These are phyloP conservation scores for Lasioglossum morio DNA, from an alignment of 2,888 invertebrate genomes.

Conservation along the genomic window DNA sequence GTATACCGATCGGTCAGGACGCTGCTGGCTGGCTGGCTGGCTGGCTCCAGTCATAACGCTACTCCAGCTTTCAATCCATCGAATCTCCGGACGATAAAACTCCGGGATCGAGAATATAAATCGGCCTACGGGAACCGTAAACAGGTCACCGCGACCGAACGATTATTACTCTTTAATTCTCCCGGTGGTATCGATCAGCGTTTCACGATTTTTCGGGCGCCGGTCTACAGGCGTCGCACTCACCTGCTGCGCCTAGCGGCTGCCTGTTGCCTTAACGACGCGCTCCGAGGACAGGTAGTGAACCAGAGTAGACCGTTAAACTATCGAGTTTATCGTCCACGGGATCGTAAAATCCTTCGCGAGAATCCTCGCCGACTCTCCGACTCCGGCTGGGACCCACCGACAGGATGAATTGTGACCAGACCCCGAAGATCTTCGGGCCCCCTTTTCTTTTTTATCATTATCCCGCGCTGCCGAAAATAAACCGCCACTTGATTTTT, in stretches of 20 bases:
- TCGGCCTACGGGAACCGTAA: neutral
- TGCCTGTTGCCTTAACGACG: constrained; percentile 70
- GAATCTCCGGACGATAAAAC: neutral
- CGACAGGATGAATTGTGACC: constrained; percentile 59
- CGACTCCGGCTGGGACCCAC: constrained; percentile 44
- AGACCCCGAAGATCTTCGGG: constrained; percentile 50
- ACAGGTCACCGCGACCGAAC: neutral
- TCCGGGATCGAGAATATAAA: neutral
- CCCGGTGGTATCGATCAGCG: constrained; percentile 36
- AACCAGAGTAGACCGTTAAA: constrained; percentile 73
- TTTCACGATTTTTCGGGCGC: constrained; percentile 34
- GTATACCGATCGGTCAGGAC: constrained; percentile 13
- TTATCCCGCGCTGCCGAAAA: constrained; percentile 9
- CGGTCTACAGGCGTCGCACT: constrained; percentile 9
- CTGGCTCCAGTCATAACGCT: neutral
- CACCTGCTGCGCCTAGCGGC: constrained; percentile 61
- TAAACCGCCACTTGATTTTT: constrained; percentile 35
- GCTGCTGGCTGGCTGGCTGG: too few species aligned
- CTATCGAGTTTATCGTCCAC: constrained; percentile 79
- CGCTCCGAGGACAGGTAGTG: constrained; percentile 67
- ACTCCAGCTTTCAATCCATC: neutral
- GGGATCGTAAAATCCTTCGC: constrained; percentile 74
- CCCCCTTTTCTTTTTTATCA: constrained; percentile 19
- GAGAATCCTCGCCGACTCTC: constrained; percentile 51
- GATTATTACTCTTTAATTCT: constrained; percentile 21